phyloP scores from a whole-genome alignment of 2,797 vertebrate genomes.

The Capromys pilorides region DNA sequence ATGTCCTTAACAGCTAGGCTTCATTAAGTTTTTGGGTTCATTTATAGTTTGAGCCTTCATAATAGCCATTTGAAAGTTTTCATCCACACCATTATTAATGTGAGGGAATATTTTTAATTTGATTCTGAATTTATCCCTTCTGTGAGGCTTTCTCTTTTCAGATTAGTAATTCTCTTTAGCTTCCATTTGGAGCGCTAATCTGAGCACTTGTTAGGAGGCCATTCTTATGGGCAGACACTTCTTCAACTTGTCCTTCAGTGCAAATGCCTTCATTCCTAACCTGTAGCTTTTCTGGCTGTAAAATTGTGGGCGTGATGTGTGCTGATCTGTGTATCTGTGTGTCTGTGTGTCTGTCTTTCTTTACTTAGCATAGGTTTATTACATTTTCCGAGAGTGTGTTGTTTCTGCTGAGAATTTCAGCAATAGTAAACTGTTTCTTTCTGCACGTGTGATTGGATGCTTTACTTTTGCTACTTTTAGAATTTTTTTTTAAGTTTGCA shows the following conservation, averaged over 20 bases:
- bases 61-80: background rate
- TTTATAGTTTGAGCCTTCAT: background rate
- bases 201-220: background rate
- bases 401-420: background rate
- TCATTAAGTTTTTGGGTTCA: background rate
- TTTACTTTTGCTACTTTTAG: background rate
- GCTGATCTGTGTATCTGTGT: background rate
- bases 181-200: background rate
- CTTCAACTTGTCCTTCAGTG: background rate
- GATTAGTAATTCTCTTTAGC: background rate
- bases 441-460: background rate
- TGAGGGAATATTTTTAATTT: background rate
- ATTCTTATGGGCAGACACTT: background rate
- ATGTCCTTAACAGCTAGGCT: background rate
- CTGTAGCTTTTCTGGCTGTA: background rate
- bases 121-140: background rate
- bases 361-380: background rate
- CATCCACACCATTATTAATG: too few relatives aligned
- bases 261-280: background rate
- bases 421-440: background rate
- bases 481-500: background rate
- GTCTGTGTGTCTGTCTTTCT: background rate
- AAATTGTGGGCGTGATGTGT: background rate
- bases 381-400: background rate
- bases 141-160: background rate